Conservation (phyloP, 2,113 vertebrate genomes). For the Collichthys lucidus region DNA sequence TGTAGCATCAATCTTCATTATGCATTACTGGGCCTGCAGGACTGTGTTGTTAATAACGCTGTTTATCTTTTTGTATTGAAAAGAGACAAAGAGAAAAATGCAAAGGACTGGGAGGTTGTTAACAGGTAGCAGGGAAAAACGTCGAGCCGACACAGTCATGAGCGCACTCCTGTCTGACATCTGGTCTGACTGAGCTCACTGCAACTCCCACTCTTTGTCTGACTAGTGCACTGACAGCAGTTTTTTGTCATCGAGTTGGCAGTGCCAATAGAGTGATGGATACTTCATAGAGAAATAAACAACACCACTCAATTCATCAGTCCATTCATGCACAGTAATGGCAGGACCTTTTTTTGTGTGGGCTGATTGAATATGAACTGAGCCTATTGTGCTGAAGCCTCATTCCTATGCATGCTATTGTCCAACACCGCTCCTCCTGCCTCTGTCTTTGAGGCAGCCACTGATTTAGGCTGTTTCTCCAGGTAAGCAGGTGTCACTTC, state of each 20-base stretch:
- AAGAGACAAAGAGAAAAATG: conserved; percentile 34
- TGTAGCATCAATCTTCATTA: conserved; percentile 64
- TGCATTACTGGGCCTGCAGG: conserved; percentile 54
- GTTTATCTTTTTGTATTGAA: conserved; percentile 53
- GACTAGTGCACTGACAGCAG: conserved; percentile 48
- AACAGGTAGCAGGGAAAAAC: conserved; percentile 35
- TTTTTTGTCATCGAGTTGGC: conserved; percentile 41
- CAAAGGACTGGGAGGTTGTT: conserved; percentile 10
- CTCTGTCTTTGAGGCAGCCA: conserved; percentile 48
- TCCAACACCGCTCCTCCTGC: conserved; percentile 38
- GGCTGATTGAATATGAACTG: conserved; percentile 72
- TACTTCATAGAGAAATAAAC: conserved; percentile 64
- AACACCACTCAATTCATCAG: conserved; percentile 60
- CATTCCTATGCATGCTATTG: conserved; percentile 65
- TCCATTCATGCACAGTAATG: conserved; percentile 58
- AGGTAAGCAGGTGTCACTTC: conserved; percentile 77
- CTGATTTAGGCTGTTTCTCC: conserved; percentile 65
- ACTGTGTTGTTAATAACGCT: conserved; percentile 58
- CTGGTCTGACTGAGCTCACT: conserved; percentile 49
- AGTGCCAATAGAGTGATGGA: conserved; percentile 57
- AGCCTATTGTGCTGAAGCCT: conserved; percentile 63
- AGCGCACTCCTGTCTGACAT: conserved; percentile 42
- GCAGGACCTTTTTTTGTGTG: conserved; percentile 68
- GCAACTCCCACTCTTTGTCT: conserved; percentile 57
- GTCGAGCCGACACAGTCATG: conserved; percentile 1